Conservation (phyloP, 2,113 vertebrate species). For the Ursus arctos region DNA sequence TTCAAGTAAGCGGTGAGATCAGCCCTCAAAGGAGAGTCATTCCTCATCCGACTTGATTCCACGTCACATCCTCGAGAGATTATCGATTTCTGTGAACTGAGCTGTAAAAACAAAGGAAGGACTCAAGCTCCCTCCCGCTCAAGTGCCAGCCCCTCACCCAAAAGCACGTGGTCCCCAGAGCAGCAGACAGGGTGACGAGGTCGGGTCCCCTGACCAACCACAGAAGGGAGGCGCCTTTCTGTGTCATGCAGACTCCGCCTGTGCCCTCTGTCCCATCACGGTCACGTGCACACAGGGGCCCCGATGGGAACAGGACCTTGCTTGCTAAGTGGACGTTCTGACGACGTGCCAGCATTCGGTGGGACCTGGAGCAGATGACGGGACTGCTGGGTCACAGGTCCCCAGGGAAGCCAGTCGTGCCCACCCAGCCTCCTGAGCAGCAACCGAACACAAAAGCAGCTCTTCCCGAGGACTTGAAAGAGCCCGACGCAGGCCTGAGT, state of each 20-base stretch:
- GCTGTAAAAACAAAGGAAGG: background rate
- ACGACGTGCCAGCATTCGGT: background rate
- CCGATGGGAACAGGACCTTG: rapidly evolving
- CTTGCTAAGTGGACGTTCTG: background rate
- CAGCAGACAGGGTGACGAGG: background rate
- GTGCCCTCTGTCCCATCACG: background rate
- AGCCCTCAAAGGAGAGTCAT: background rate
- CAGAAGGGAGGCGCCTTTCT: background rate
- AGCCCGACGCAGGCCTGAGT: too few species aligned
- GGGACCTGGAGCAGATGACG: background rate
- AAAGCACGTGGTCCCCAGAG: background rate
- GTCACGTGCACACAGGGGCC: background rate
- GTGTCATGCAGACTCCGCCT: background rate
- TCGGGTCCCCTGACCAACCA: background rate
- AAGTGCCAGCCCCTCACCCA: background rate
- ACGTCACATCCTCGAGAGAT: background rate
- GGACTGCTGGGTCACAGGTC: background rate
- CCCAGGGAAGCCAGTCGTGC: background rate
- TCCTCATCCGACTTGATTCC: background rate
- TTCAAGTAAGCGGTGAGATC: background rate
- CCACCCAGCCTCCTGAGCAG: too few species aligned
- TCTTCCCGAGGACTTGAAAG: too few species aligned
- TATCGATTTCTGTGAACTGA: background rate
- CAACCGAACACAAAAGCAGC: too few species aligned
- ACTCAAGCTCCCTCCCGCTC: background rate